Evolutionary conservation across 2,113 vertebrate species (phyloP).

Genomic region (Thomomys bottae): DNA sequence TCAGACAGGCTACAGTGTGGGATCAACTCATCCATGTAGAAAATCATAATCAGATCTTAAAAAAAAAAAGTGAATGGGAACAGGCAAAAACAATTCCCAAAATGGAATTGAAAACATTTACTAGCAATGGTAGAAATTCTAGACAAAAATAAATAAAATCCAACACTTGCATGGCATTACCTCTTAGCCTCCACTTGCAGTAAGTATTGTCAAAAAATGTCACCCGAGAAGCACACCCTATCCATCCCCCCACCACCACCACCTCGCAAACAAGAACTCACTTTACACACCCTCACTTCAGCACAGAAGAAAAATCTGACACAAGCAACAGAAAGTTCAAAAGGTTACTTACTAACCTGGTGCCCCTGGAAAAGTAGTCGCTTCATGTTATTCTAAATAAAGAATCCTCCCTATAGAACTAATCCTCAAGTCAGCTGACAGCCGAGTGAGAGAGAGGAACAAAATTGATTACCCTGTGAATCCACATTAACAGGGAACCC

Average conservation of each 20-base stretch:
- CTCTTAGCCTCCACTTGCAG: neutral
- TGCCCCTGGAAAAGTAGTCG: slow-evolving; percentile 67
- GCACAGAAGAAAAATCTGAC: slow-evolving; percentile 33
- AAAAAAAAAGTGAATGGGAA: neutral
- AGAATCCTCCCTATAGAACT: slow-evolving; percentile 35
- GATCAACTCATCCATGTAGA: neutral
- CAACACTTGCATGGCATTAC: neutral
- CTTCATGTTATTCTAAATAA: slow-evolving; percentile 73
- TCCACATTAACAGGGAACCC: neutral
- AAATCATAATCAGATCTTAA: neutral
- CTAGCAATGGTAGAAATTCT: neutral
- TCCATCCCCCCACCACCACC: neutral
- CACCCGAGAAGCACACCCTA: neutral
- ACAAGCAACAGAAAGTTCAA: slow-evolving; percentile 15
- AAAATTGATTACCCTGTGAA: slow-evolving; percentile 21
- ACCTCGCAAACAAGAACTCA: neutral
- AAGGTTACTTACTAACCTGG: slow-evolving; percentile 82
- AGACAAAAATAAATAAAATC: neutral
- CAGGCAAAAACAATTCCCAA: neutral
- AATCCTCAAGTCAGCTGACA: slow-evolving; percentile 52
- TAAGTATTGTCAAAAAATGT: neutral
- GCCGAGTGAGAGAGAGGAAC: neutral
- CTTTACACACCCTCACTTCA: neutral
- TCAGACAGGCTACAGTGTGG: too few relatives aligned
- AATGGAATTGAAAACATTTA: slow-evolving; percentile 14